Evolutionary conservation across 2,113 vertebrate species (phyloP).

Genomic region (Alligator mississippiensis): DNA sequence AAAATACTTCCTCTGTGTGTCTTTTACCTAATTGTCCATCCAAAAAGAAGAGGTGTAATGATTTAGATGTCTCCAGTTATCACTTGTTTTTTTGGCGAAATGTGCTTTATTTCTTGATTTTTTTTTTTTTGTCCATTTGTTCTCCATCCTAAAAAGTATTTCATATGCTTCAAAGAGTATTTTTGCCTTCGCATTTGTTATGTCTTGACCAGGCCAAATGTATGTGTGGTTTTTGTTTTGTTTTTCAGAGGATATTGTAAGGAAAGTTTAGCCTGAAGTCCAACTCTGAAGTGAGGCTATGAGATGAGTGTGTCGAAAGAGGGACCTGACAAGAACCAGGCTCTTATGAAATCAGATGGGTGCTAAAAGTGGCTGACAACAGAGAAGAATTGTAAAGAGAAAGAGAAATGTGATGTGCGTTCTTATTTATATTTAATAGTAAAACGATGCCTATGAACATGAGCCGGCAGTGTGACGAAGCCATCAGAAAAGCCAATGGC

Average conservation of each 20-base stretch:
- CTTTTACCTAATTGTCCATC: too few relatives aligned
- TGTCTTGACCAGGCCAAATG: background rate
- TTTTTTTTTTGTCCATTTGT: background rate
- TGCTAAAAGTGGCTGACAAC: background rate
- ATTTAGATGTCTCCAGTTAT: background rate
- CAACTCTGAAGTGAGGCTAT: background rate
- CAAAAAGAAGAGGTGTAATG: background rate
- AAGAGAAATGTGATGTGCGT: background rate
- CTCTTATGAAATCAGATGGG: background rate
- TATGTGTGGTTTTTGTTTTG: background rate
- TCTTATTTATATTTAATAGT: background rate
- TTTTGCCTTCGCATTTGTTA: background rate
- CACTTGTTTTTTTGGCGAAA: background rate
- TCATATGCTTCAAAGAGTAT: background rate
- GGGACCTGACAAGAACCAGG: background rate
- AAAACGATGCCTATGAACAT: background rate
- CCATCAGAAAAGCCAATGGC: too few relatives aligned
- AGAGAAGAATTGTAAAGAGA: background rate
- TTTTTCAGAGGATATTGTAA: background rate
- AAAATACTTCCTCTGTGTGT: background rate
- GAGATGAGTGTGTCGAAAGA: background rate
- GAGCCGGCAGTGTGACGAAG: too few relatives aligned
- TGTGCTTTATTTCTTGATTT: background rate
- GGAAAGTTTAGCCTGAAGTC: background rate
- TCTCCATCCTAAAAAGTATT: background rate